Percentiles rank a stretch among this genome's conserved stretches.
phyloP scores from a whole-genome alignment of 2,113 vertebrate genomes.

The Dipodomys spectabilis region DNA sequence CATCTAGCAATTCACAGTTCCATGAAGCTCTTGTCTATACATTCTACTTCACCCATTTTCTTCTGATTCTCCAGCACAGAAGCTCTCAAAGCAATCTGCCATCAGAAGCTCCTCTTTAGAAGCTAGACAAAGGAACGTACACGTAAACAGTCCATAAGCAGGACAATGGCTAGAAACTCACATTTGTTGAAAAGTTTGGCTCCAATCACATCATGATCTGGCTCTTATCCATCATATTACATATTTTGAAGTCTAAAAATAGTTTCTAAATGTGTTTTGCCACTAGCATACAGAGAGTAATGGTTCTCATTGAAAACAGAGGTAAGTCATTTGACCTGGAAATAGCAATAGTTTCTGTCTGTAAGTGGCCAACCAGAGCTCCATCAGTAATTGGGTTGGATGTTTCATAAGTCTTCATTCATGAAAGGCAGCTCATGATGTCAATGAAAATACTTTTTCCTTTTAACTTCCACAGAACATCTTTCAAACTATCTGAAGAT shows the following conservation, averaged over 20 bases:
- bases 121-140: neutral
- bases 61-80: neutral
- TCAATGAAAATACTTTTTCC: neutral
- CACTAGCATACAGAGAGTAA: slow-evolving; percentile 36
- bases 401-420: slow-evolving; percentile 52
- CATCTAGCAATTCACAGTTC: neutral
- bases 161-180: neutral
- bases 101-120: slow-evolving; percentile 26
- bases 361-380: slow-evolving; percentile 19
- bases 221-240: slow-evolving; percentile 28
- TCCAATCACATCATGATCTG: slow-evolving; percentile 9
- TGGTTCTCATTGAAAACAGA: slow-evolving; percentile 47
- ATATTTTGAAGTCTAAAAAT: slow-evolving; percentile 65
- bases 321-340: slow-evolving; percentile 36
- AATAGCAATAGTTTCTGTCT: slow-evolving; percentile 57
- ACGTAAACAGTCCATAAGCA: neutral
- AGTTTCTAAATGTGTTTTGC: slow-evolving; percentile 45
- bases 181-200: slow-evolving; percentile 15
- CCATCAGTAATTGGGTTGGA: slow-evolving; percentile 55
- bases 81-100: neutral
- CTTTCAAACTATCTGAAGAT: neutral
- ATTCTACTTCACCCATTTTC: slow-evolving; percentile 5
- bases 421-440: slow-evolving; percentile 32
- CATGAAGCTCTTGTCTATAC: neutral
- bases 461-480: slow-evolving; percentile 53